Percentiles rank a stretch among this genome's conserved stretches.
These are phyloP conservation scores for Metacarcinus magister DNA, from an alignment of 2,888 invertebrate genomes.

Conservation along the genomic window DNA sequence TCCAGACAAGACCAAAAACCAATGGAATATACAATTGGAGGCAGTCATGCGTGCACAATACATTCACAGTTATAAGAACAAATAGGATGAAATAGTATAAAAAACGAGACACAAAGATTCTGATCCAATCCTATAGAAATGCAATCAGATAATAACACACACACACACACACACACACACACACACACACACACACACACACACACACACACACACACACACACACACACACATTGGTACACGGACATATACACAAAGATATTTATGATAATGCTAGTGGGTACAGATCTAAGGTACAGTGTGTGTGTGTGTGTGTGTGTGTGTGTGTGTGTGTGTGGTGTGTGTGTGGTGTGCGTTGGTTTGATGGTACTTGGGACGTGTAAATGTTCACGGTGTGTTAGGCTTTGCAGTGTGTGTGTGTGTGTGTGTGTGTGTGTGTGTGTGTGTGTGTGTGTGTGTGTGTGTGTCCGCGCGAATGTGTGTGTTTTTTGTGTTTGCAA, in stretches of 20 bases:
- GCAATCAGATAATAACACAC: no score
- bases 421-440: conserved; percentile 48
- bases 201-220: not conserved
- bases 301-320: not conserved
- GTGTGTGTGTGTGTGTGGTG: conserved; percentile 47
- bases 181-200: conserved; percentile 48
- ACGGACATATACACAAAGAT: not conserved
- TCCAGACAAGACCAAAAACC: no score
- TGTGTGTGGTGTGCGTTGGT: not conserved
- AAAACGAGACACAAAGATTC: no score
- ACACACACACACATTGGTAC: not conserved
- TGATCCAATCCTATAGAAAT: no score
- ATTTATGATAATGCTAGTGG: conserved; percentile 3
- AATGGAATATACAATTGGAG: no score
- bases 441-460: not conserved
- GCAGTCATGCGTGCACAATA: no score
- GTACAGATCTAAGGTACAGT: not conserved
- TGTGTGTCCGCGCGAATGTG: no score
- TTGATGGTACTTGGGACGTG: not conserved
- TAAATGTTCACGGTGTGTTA: conserved; percentile 41
- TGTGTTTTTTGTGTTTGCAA: no score
- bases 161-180: conserved; percentile 22
- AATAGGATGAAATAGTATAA: no score
- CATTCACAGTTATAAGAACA: no score
- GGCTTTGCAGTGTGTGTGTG: conserved; percentile 5